phyloP scores from a whole-genome alignment of 2,797 vertebrate genomes.

The Aselliscus stoliczkanus region DNA sequence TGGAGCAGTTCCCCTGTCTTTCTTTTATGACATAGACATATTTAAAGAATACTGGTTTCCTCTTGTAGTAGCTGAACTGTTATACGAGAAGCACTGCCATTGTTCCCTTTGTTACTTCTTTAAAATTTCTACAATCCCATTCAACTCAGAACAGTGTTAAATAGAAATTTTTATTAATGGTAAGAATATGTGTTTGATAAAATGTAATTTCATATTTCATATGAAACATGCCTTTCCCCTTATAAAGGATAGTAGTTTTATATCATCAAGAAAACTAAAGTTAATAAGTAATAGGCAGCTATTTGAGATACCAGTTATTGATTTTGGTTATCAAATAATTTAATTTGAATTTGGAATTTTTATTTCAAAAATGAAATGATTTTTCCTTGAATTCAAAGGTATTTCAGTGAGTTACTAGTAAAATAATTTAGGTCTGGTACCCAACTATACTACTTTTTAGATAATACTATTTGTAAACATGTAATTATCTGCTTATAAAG shows the following conservation, averaged over 20 bases:
- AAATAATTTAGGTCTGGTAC: not conserved
- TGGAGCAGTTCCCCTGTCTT: not conserved
- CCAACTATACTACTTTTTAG: not conserved
- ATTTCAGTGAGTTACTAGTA: not conserved
- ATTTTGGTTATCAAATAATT: not conserved
- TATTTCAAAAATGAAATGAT: conserved; percentile 22
- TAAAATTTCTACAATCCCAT: not conserved
- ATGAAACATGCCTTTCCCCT: not conserved
- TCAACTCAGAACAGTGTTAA: not conserved
- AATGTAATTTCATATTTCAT: not conserved
- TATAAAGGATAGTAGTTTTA: not conserved
- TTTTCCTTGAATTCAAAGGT: not conserved
- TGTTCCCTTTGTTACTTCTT: not conserved
- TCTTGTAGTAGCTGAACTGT: not conserved
- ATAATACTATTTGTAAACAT: conserved; percentile 41
- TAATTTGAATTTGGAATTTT: conserved; percentile 21
- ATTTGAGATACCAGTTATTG: not conserved
- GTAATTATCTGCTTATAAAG: conserved; percentile 31
- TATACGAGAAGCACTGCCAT: not conserved
- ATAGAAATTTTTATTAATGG: not conserved
- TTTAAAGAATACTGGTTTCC: not conserved
- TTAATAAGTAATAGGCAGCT: not conserved
- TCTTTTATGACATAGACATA: not conserved
- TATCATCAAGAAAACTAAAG: not conserved
- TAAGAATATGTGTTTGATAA: not conserved